Evolutionary conservation across 2,888 invertebrate species (phyloP), one percentile per base, ranked within the genome.

Genomic region (Caradrina clavipalpis): DNA sequence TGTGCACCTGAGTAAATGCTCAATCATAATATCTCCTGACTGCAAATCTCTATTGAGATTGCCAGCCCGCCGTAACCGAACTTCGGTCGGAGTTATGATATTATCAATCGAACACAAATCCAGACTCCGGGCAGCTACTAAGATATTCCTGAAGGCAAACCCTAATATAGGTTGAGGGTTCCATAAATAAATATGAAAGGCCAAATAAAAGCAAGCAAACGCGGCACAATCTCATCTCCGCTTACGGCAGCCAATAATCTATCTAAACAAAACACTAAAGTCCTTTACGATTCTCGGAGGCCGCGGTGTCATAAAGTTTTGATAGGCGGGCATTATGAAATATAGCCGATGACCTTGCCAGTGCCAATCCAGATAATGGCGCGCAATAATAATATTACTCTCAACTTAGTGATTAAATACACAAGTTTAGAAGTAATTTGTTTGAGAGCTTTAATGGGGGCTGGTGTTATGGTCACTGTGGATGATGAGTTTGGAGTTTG

Each of bases 301-400:
- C 81, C 74, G 80, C 80, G 79, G 76, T 80, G 83, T 82, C 90
- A 86, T 93, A 92, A 93, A 93, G 86, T 89, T 91, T 93, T 92
- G 90, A 93, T 92, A 88, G 87, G 80, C 72, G 66, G 78, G 81
- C 86, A 87, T 92, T 90, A 91, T 84, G 88, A 84, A 82, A 85
- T 84, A 84, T 87, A 73, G 78, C 64, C 79, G 67, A 78, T 86
- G 82, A 81, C 78, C 84, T 76, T 66, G 64, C 72, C 68, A 63
- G 65, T 64, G 69, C 77, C 83, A 87, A 87, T 86, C 77, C 62
- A 74, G 80, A 87, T 87, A 86, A 87, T 86, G 87, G 65, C 76
- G 61, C 68, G 80, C 82, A 83, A 86, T 82, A 86, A 85, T 76
- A 81, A 78, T 83, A 83, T 80, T 73, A 77, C 71, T 75, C 65